Evolutionary conservation across 2,113 vertebrate genomes (phyloP).

Genomic region (Trinectes maculatus): DNA sequence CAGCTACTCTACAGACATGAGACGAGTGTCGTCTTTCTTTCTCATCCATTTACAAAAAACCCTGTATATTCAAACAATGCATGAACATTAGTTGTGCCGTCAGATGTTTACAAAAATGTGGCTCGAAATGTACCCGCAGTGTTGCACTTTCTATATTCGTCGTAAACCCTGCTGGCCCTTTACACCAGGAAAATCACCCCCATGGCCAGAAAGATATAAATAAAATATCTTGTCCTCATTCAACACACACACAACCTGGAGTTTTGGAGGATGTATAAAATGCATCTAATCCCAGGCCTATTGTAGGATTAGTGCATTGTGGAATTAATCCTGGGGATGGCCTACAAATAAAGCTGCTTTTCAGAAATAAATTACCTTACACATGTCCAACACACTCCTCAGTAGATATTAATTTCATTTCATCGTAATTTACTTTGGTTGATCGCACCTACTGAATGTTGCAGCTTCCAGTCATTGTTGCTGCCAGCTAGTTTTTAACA

Average conservation of each 20-base stretch:
- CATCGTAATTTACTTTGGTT: constrained; percentile 1
- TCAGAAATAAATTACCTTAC: constrained; percentile 20
- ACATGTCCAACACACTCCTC: constrained; percentile 1
- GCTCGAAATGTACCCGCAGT: not conserved
- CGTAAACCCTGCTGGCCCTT: not conserved
- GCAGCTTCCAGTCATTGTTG: constrained; percentile 1
- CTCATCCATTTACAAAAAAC: not conserved
- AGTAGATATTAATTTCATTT: not conserved
- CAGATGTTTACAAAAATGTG: not conserved
- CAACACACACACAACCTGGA: not conserved
- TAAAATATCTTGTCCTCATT: not conserved
- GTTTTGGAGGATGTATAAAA: constrained; percentile 1
- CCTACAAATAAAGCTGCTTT: constrained; percentile 4
- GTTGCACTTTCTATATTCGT: not conserved
- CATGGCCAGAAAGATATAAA: not conserved
- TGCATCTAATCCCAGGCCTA: constrained; percentile 22
- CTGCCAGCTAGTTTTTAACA: constrained; percentile 4
- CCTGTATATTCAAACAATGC: not conserved
- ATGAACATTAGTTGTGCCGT: too few species aligned
- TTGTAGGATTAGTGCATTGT: constrained; percentile 8
- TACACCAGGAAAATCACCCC: not conserved
- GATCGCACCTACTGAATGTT: constrained; percentile 1
- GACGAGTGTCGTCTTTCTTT: not conserved
- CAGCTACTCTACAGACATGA: not conserved
- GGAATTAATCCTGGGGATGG: constrained; percentile 22